Evolutionary conservation across 1,140 invertebrate species (phyloP), one percentile per base, ranked within the genome.

Genomic region (Grapholita molesta): DNA sequence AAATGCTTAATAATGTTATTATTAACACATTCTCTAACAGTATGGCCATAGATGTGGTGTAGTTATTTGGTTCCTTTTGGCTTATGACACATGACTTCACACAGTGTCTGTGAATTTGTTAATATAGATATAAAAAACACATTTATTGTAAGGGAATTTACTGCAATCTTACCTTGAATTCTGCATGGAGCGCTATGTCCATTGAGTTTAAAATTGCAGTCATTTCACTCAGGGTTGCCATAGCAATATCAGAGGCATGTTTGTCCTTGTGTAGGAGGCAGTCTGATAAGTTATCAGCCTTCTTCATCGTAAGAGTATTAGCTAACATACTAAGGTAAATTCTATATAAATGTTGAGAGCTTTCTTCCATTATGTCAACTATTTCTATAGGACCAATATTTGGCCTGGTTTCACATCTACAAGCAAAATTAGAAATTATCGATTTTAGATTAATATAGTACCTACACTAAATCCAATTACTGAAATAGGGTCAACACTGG

Each of bases 291-390:
- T 82, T 86, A 23, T 84, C 78, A 30, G 77, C 80, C 66, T 89
- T 90, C 67, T 83, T 89, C 35, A 92, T 53, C 25, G 84, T 78
- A 67, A 88, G 66, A 7, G 80, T 90, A 68, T 85, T 91, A 23
- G 88, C 79, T 66, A 87, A 73, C 71, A 90, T 79, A 75, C 89
- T 91, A 28, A 90, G 71, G 70, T 89, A 82, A 30, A 92, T 82
- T 70, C 85, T 82, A 53, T 90, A 82, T n/a, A 92, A 67, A 66
- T 91, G 88, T 70, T 88, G 81, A 28, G 81, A 78, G 68, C 82
- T 86, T 64, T 90, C 89, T 71, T 87, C 85, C 15, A 92, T 67
- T 25, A 89, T 78, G 38, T 85, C 82, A 21, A 80, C 73, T 70
- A 91, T 86, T 77, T 92, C 85, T 57, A 79, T 69, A n/a, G 79